Evolutionary conservation across 2,888 invertebrate genomes (phyloP).

Genomic region (Phymatocera aterrima): DNA sequence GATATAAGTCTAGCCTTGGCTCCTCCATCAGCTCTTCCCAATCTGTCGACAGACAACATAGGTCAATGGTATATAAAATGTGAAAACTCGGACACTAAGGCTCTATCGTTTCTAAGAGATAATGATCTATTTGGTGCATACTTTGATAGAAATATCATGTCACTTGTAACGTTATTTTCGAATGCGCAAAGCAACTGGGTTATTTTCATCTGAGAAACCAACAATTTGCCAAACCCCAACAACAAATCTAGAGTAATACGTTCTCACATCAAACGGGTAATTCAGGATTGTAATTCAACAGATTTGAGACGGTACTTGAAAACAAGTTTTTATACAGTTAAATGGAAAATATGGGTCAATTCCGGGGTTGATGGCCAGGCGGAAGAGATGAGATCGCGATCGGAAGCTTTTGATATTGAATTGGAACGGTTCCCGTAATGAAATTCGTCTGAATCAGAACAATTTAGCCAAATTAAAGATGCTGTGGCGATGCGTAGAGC

Average conservation of each 20-base stretch:
- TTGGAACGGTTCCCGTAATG: not conserved
- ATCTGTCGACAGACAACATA: conserved; percentile 55
- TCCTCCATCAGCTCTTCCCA: conserved; percentile 73
- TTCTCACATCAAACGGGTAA: too few species aligned
- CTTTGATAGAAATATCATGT: not conserved
- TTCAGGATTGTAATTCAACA: too few species aligned
- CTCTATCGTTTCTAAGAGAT: not conserved
- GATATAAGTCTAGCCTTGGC: conserved; percentile 68
- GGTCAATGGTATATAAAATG: not conserved
- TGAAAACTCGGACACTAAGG: not conserved
- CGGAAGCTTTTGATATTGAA: not conserved
- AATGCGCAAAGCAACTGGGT: too few species aligned
- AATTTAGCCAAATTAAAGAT: not conserved
- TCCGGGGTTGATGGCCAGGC: not conserved
- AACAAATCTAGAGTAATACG: too few species aligned
- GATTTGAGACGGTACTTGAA: too few species aligned
- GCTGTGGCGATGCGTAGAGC: too few species aligned
- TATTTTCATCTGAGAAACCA: too few species aligned
- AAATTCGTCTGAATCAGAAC: not conserved
- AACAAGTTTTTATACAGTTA: too few species aligned
- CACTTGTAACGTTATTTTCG: too few species aligned
- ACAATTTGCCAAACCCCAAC: too few species aligned
- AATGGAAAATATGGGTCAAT: too few species aligned
- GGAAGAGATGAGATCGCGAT: too few species aligned
- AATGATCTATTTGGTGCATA: not conserved